Conservation (phyloP, 2,113 vertebrate species). For the Coturnix japonica region DNA sequence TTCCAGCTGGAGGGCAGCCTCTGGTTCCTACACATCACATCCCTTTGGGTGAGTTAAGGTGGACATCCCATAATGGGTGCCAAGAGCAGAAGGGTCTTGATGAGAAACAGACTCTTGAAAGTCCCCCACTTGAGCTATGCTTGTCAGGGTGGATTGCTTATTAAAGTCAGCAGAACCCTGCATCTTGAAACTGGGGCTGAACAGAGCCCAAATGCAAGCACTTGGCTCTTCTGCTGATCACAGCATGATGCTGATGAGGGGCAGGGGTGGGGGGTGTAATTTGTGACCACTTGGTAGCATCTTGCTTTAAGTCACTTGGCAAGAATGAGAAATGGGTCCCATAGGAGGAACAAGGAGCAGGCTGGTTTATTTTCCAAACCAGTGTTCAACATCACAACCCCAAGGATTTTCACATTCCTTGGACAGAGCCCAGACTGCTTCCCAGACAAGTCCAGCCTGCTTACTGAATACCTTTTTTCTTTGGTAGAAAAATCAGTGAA, state of each 20-base stretch:
- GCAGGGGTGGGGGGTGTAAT: not conserved
- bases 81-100: not conserved
- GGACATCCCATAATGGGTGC: not conserved
- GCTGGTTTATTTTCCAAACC: not conserved
- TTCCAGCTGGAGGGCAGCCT: not conserved
- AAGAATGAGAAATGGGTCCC: constrained; percentile 3
- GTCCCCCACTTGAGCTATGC: not conserved
- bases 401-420: not conserved
- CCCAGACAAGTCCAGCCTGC: not conserved
- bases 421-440: not conserved
- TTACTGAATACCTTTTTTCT: not conserved
- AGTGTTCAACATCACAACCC: constrained; percentile 1
- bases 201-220: not conserved
- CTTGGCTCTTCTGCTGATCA: not conserved
- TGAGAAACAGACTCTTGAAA: not conserved
- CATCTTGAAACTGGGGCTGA: not conserved
- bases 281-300: not conserved
- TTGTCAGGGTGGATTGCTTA: not conserved
- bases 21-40: not conserved
- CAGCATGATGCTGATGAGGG: not conserved
- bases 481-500: not conserved
- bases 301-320: not conserved
- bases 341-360: not conserved
- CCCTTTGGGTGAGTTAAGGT: not conserved
- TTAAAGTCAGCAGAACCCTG: not conserved